Conservation (phyloP, 2,797 vertebrate species). For the Serranus cabrilla region DNA sequence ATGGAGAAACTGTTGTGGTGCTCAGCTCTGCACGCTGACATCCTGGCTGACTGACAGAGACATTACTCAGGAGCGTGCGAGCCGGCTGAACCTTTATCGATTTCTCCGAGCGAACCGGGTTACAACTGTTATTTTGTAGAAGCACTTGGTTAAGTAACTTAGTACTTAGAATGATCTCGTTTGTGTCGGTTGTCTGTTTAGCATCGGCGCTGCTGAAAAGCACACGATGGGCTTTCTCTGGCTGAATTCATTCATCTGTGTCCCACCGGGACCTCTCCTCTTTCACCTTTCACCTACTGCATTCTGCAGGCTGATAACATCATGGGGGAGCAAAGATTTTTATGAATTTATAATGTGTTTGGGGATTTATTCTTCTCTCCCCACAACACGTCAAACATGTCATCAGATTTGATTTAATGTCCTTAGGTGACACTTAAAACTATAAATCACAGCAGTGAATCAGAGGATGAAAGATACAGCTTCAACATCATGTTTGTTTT, state of each 20-base stretch:
- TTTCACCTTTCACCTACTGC: conserved; percentile 75
- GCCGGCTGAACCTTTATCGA: conserved; percentile 49
- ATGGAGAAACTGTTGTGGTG: conserved; percentile 28
- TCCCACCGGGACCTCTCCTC: conserved; percentile 59
- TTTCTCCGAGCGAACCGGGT: conserved; percentile 43
- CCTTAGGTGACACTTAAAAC: conserved; percentile 15
- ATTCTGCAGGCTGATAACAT: conserved; percentile 38
- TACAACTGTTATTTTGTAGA: conserved; percentile 42
- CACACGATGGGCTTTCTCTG: conserved; percentile 21
- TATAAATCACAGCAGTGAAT: conserved; percentile 9
- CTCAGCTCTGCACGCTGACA: conserved; percentile 43
- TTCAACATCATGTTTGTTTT: neutral
- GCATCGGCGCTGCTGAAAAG: conserved; percentile 31
- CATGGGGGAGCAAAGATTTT: conserved; percentile 11
- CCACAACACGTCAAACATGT: conserved; percentile 7
- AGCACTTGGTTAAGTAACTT: conserved; percentile 56
- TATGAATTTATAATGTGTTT: conserved; percentile 29
- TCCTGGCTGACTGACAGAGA: conserved; percentile 39
- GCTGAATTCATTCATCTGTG: conserved; percentile 47
- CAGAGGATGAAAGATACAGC: neutral
- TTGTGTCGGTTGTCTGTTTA: conserved; percentile 48
- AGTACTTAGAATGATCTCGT: conserved; percentile 31
- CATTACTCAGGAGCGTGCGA: conserved; percentile 37
- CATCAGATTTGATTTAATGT: conserved; percentile 16
- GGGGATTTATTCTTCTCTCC: conserved; percentile 21